Percentiles rank a stretch among this genome's conserved stretches.
Evolutionary conservation across 1,140 invertebrate genomes (phyloP).

Genomic region (Eubasilissa regina): DNA sequence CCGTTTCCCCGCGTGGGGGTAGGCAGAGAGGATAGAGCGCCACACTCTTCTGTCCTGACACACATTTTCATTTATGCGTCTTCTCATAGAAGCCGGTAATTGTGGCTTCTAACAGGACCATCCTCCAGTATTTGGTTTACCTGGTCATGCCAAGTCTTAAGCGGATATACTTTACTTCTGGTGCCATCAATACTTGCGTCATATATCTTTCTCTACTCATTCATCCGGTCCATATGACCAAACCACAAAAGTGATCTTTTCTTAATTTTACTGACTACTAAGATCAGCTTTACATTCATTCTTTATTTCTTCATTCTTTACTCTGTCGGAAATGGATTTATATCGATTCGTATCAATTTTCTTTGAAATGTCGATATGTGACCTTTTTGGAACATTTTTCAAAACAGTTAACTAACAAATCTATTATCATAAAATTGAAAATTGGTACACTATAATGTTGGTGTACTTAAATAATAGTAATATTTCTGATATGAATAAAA

Average conservation of each 20-base stretch:
- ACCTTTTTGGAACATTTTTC: no score
- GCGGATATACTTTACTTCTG: not conserved
- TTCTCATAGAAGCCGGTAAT: not conserved
- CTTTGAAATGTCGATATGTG: no score
- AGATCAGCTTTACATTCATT: not conserved
- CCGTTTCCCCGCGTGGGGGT: not conserved
- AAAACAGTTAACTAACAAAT: no score
- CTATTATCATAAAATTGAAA: no score
- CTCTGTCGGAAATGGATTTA: not conserved
- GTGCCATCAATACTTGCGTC: not conserved
- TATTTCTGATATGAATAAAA: no score
- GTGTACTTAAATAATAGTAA: no score
- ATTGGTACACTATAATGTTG: no score
- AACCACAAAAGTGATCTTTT: not conserved
- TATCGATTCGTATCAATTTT: no score
- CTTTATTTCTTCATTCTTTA: not conserved
- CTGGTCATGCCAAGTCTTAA: not conserved
- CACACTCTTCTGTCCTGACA: not conserved
- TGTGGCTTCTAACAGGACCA: not conserved
- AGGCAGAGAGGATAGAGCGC: conserved; percentile 5
- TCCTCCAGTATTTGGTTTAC: not conserved
- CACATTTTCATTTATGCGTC: not conserved
- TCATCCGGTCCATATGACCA: not conserved
- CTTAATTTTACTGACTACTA: not conserved
- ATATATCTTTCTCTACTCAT: not conserved